Evolutionary conservation across 2,797 vertebrate species (phyloP).

Genomic region (Poecile montanus): DNA sequence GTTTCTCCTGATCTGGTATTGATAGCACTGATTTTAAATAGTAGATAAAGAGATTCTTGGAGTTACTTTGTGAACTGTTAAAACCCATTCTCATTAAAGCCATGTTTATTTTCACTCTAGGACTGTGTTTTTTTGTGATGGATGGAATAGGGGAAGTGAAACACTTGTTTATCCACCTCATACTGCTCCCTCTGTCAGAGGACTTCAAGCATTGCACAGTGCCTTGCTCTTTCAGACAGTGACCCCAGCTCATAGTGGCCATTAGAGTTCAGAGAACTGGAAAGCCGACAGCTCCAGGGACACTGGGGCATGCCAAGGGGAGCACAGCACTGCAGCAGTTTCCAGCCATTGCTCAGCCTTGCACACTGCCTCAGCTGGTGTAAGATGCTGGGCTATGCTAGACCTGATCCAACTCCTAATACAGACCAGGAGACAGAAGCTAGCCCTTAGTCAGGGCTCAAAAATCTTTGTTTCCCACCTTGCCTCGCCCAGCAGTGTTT

Average conservation of each 20-base stretch:
- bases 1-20: neutral
- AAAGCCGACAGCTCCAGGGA: neutral
- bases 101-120: slow-evolving; percentile 41
- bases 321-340: neutral
- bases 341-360: neutral
- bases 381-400: neutral
- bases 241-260: neutral
- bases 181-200: neutral
- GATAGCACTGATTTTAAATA: slow-evolving; percentile 20
- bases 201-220: rapidly evolving
- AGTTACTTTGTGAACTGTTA: neutral
- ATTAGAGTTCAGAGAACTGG: neutral
- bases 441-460: neutral
- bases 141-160: neutral
- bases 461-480: neutral
- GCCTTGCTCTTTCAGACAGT: neutral
- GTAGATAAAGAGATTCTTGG: neutral
- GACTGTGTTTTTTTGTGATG: neutral
- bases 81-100: slow-evolving; percentile 35
- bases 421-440: neutral
- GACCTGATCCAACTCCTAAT: neutral
- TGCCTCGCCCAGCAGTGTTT: neutral
- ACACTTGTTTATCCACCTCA: neutral
- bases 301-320: neutral
- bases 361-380: neutral